phyloP scores from a whole-genome alignment of 2,797 vertebrate species.

The Semotilus atromaculatus region DNA sequence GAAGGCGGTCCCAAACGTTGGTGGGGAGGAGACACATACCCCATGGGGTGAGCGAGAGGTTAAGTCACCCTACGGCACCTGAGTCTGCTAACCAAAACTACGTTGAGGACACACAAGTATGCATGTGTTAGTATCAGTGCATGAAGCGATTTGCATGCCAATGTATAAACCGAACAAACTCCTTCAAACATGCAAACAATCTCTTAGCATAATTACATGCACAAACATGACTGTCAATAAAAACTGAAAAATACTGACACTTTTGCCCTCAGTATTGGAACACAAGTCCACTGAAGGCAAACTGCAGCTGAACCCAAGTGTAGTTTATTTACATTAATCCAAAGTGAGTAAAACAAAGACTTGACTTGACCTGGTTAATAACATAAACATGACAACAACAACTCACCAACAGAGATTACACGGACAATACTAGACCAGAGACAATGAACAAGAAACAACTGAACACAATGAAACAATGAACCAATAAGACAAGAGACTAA shows the following conservation, averaged over 20 bases:
- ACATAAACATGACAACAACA: too few relatives aligned
- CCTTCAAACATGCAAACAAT: constrained; percentile 34
- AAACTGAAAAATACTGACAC: not conserved
- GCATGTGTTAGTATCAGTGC: not conserved
- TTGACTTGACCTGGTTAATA: too few relatives aligned
- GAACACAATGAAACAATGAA: too few relatives aligned
- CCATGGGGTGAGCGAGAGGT: constrained; percentile 48
- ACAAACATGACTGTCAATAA: constrained; percentile 8
- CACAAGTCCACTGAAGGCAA: too few relatives aligned
- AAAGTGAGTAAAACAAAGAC: too few relatives aligned
- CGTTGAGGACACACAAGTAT: constrained; percentile 25
- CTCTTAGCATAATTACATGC: constrained; percentile 2
- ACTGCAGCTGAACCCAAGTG: too few relatives aligned
- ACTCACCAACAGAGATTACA: too few relatives aligned
- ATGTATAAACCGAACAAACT: constrained; percentile 14
- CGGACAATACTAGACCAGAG: too few relatives aligned
- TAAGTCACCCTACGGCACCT: constrained; percentile 22
- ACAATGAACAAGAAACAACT: too few relatives aligned
- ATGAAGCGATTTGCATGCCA: constrained; percentile 31
- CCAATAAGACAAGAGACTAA: too few relatives aligned
- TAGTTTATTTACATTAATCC: too few relatives aligned
- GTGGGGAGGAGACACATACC: constrained; percentile 23
- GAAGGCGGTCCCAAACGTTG: constrained; percentile 15
- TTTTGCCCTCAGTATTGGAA: not conserved
- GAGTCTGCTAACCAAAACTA: constrained; percentile 52